Percentiles rank a stretch among this genome's conserved stretches.
Evolutionary conservation across 2,797 vertebrate genomes (phyloP).

Genomic region (Dendrocincla tyrannina): DNA sequence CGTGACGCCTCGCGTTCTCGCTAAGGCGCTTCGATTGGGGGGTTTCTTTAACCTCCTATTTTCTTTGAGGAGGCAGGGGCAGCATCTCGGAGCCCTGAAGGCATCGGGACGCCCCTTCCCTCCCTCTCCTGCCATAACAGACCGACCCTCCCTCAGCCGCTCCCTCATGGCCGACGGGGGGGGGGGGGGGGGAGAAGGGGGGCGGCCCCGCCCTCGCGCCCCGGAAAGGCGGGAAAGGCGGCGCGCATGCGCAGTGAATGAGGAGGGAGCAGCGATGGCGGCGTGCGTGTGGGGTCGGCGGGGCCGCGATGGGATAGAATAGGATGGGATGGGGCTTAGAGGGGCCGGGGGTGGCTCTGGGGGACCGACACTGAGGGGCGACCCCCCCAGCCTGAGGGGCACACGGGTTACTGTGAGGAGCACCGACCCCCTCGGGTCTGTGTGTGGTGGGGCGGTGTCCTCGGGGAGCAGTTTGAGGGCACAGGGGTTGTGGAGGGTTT

Average conservation of each 20-base stretch:
- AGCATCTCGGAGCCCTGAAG: too few relatives aligned
- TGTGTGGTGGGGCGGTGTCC: neutral
- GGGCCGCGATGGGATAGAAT: too few relatives aligned
- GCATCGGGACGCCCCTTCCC: rapidly evolving
- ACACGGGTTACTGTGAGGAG: too few relatives aligned
- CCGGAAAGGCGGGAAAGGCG: neutral
- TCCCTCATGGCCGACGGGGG: rapidly evolving
- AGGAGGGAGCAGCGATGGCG: rapidly evolving
- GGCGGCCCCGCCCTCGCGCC: neutral
- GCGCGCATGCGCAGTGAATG: neutral
- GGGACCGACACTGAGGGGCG: neutral
- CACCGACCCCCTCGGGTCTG: too few relatives aligned
- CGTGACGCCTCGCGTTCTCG: rapidly evolving
- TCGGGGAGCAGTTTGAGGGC: neutral
- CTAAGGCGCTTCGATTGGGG: too few relatives aligned
- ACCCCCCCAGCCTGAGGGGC: rapidly evolving
- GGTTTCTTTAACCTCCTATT: too few relatives aligned
- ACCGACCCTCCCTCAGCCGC: neutral
- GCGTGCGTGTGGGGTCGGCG: neutral
- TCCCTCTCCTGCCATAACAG: too few relatives aligned
- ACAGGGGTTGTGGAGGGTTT: too few relatives aligned
- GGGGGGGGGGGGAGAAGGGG: rapidly evolving
- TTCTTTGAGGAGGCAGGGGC: rapidly evolving
- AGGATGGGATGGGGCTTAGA: neutral
- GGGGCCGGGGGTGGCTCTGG: rapidly evolving